Base-by-base conservation (phyloP, 2,888 invertebrate genomes). In the Podabrus alpinus region DNA sequence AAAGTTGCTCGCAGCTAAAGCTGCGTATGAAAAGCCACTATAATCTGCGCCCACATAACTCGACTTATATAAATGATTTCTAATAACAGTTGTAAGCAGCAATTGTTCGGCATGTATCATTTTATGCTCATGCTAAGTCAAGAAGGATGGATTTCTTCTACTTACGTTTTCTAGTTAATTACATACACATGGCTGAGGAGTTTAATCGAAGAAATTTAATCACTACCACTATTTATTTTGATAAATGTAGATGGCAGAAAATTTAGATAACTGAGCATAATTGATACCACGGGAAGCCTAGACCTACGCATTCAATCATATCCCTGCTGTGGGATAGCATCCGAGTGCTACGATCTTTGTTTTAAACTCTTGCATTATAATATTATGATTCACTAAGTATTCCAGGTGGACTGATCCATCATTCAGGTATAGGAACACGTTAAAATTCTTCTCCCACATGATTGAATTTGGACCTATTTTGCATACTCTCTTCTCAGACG, bases 281-380 rank as follows among this genome's bases (percentile, higher is more conserved):
- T 85, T 84, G 84, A 83, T 85, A 83, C 84, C 79, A 83, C 84
- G 83, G 84, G 84, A 84, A 81, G 84, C 82, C 80, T 74, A 80
- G 80, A 80, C 83, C 82, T 80, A 83, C 83, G 83, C 84, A 84
- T 83, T 84, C 84, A 83, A 83, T 84, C 83, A 83, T 79, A 77
- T 77, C 75, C 84, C 84, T 81, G 84, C 84, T 84, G 85, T 77
- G 83, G 78, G 78, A 81, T 81, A 83, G 83, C 84, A 83, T 84
- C 83, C 83, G 81, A 79, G 78, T 76, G 78, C 79, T 76, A 80
- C 80, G 76, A 77, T 81, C 83, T 83, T 83, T 83, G 83, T 83
- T 82, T 83, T 83, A 83, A 71, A 29, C 77, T 75, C 75, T 76
- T 79, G 74, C 77, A 79, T 79, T n/a, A n/a, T n/a, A n/a, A n/a